phyloP scores from a whole-genome alignment of 1,140 invertebrate species.

The Stratiolaelaps scimitus region DNA sequence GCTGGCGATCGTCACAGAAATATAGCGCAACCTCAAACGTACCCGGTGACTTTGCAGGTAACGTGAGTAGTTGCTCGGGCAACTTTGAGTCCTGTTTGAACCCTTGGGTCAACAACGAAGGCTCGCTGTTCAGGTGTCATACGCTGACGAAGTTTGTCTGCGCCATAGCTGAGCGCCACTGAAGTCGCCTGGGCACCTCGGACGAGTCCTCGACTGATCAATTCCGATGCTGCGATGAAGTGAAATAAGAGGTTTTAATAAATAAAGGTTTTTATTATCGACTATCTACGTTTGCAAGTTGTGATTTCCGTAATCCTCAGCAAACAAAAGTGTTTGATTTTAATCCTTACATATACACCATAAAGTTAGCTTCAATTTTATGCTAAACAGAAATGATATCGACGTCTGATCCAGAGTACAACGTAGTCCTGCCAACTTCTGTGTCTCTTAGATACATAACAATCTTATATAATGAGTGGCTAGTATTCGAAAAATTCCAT shows the following conservation, averaged over 20 bases:
- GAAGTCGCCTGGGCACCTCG: slow-evolving; percentile 53
- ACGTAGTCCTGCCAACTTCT: too few species aligned
- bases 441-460: too few species aligned
- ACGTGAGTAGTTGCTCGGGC: slow-evolving; percentile 51
- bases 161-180: slow-evolving; percentile 48
- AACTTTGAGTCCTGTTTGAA: slow-evolving; percentile 49
- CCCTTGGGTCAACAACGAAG: slow-evolving; percentile 41
- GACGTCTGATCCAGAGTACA: too few species aligned
- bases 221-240: slow-evolving; percentile 47
- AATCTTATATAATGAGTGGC: too few species aligned
- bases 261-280: slow-evolving; percentile 30
- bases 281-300: background rate
- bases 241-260: background rate
- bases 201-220: slow-evolving; percentile 51
- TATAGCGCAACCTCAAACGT: slow-evolving; percentile 37
- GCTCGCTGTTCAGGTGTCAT: slow-evolving; percentile 44
- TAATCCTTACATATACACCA: too few species aligned
- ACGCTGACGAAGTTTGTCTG: slow-evolving; percentile 49
- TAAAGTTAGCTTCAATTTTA: too few species aligned
- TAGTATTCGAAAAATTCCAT: too few species aligned
- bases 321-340: background rate
- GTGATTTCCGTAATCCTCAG: background rate
- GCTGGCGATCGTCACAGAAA: too few species aligned
- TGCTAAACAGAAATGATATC: too few species aligned
- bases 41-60: slow-evolving; percentile 51